These are phyloP conservation scores for Ctena decussata DNA, from an alignment of 2,888 invertebrate genomes.

Conservation along the genomic window DNA sequence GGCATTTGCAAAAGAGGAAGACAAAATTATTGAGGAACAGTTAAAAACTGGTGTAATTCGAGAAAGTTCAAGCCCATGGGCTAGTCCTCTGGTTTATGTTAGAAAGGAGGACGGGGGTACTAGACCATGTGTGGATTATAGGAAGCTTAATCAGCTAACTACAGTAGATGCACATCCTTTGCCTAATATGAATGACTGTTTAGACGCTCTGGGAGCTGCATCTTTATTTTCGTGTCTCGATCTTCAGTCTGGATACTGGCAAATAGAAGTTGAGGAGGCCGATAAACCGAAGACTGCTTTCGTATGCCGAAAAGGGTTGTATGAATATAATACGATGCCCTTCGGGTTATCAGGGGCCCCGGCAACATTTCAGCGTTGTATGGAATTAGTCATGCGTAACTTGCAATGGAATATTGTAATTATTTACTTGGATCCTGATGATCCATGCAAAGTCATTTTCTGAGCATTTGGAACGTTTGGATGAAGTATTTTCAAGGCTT, in stretches of 20 bases:
- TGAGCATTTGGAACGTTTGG: conserved; percentile 32
- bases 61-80: background rate
- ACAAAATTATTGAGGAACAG: conserved; percentile 28
- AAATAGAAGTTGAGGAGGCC: conserved; percentile 38
- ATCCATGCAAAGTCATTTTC: background rate
- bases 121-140: conserved; percentile 43
- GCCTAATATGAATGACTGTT: background rate
- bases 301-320: conserved; percentile 45
- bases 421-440: background rate
- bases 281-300: conserved; percentile 67
- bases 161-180: background rate
- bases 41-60: conserved; percentile 1
- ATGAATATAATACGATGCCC: conserved; percentile 59
- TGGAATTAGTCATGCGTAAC: conserved; percentile 54
- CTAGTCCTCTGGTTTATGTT: conserved; percentile 36
- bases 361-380: conserved; percentile 62
- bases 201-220: background rate
- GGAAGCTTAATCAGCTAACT: background rate
- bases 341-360: conserved; percentile 67
- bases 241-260: conserved; percentile 57
- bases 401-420: conserved; percentile 44
- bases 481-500: conserved; percentile 45
- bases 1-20: conserved; percentile 39
- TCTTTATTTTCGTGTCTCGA: conserved; percentile 53
- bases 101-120: conserved; percentile 36